Base-by-base conservation (phyloP, 2,113 vertebrate species). In the Saimiri boliviensis region DNA sequence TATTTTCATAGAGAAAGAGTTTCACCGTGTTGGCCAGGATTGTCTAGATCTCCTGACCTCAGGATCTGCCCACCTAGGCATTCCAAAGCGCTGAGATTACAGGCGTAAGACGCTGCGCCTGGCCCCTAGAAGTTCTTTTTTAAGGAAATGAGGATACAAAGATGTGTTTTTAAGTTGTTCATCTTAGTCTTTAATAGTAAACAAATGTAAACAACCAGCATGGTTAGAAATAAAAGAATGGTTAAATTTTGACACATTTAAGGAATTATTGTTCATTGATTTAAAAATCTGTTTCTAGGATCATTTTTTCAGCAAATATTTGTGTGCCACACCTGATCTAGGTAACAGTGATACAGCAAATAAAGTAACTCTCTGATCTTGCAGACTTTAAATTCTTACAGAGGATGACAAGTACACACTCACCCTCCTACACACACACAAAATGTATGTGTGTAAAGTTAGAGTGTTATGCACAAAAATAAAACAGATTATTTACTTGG, bases 181-280 rank as follows among this genome's bases (percentile, higher is more conserved):
- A 52, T 60, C 16, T 74, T 68, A n/a, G 30, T 89, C 47, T 32
- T 60, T 87, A n/a, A 37, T 42, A 81, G 37, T 85, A 56, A 95
- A 88, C 32, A 91, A 63, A n/a, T 87, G 32, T 89, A 73, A 93
- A 81, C 27, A 86, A 70, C 6, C 49, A 82, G n/a, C 86, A 77
- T 76, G 7, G 32, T 35, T 85, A 81, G 42, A 83, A 85, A 49
- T 49, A 77, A 58, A 93, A 81, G 37, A 90, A 52, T 37, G 5
- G 63, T 83, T 95, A 49, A 60, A 88, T 82, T 94, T 86, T 80
- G 13, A 81, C n/a, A 94, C 8, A 68, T 86, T 86, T n/a, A 77
- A 56, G 25, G n/a, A 25, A 71, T 13, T 86, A 40, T 83, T 97
- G 10, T 35, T 87, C 37, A 90, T 83, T 71, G 40, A 73, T 52